Conservation (phyloP, 2,113 vertebrate species). For the Ptychochromis oligacanthus region DNA sequence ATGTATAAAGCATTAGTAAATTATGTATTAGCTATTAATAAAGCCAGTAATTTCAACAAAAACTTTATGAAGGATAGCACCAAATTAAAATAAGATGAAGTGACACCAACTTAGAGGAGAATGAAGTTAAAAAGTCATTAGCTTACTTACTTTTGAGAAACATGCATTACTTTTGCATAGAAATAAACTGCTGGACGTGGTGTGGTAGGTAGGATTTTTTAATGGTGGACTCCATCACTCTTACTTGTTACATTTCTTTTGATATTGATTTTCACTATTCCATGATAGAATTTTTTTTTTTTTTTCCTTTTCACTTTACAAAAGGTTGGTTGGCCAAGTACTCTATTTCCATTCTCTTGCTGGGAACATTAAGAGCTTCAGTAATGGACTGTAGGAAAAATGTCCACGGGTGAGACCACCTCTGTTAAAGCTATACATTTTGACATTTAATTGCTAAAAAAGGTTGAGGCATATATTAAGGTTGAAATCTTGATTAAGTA, state of each 20-base stretch:
- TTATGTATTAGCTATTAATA: background rate
- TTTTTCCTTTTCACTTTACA: background rate
- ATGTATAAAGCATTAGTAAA: background rate
- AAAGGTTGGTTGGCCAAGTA: background rate
- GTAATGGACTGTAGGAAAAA: background rate
- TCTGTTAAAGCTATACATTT: background rate
- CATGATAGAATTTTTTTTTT: background rate
- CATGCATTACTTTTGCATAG: too few species aligned
- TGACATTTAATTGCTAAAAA: background rate
- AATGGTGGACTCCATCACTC: too few species aligned
- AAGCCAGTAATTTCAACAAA: background rate
- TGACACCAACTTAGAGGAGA: accelerated
- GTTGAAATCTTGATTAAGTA: background rate
- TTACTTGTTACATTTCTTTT: too few species aligned
- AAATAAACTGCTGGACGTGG: too few species aligned
- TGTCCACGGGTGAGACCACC: background rate
- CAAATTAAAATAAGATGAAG: background rate
- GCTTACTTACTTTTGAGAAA: too few species aligned
- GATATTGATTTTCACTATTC: background rate
- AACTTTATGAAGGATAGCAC: background rate
- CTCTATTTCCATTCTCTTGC: too few species aligned
- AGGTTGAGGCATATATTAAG: accelerated
- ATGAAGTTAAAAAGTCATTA: too few species aligned
- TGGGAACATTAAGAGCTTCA: background rate
- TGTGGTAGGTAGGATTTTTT: too few species aligned